Conservation (phyloP, 2,113 vertebrate species). For the Corythoichthys haematopterus region DNA sequence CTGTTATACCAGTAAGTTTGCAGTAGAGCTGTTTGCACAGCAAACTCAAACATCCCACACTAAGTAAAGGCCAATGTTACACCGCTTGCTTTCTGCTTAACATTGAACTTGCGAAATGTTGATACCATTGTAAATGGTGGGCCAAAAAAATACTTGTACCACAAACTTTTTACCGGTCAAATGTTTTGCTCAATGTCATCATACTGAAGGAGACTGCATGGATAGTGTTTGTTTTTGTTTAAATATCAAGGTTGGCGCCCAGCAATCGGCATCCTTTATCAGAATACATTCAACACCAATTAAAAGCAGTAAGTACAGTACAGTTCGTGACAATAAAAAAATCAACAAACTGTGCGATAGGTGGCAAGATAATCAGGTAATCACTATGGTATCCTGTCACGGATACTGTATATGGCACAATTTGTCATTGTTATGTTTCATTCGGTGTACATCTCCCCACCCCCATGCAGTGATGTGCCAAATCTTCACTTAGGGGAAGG, state of each 20-base stretch:
- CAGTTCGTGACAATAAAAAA: neutral
- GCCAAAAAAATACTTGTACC: neutral
- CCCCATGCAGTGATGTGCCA: neutral
- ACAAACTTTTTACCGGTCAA: neutral
- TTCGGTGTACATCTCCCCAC: neutral
- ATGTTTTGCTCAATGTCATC: neutral
- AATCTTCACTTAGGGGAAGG: neutral
- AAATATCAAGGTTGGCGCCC: neutral
- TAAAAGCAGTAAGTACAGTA: neutral
- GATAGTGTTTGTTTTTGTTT: neutral
- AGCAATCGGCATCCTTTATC: neutral
- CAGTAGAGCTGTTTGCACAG: constrained; percentile 7
- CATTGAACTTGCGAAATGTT: neutral
- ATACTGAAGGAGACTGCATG: neutral
- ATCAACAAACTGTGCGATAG: neutral
- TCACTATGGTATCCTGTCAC: neutral
- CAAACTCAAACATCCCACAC: constrained; percentile 20
- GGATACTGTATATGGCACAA: neutral
- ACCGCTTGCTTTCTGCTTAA: neutral
- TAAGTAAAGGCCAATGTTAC: constrained; percentile 33
- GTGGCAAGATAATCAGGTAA: neutral
- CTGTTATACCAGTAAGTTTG: constrained; percentile 9
- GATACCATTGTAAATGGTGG: neutral
- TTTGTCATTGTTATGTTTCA: neutral
- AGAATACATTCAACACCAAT: neutral